Percentiles rank a stretch among this genome's conserved stretches.
Conservation (phyloP, 2,113 vertebrate genomes). For the Hepsetus odoe region DNA sequence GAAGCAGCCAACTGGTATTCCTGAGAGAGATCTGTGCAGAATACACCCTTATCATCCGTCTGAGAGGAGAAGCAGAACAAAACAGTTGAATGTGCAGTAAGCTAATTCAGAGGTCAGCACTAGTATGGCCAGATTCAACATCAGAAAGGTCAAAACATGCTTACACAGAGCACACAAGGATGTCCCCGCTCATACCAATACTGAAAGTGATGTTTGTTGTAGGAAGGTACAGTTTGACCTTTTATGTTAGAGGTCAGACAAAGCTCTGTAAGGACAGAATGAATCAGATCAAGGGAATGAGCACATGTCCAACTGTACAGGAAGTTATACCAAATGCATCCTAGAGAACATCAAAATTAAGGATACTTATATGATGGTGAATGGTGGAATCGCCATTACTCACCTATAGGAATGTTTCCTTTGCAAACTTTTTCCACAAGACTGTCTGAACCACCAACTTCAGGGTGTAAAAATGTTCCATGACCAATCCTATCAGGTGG, state of each 20-base stretch:
- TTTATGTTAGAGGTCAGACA: conserved; percentile 97
- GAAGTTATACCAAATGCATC: neutral
- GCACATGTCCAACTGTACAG: neutral
- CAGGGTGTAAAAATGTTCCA: conserved; percentile 87
- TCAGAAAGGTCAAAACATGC: conserved; percentile 51
- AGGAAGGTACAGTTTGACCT: conserved; percentile 86
- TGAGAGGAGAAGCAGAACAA: conserved; percentile 58
- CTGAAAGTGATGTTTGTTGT: conserved; percentile 89
- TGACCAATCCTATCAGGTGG: conserved; percentile 90
- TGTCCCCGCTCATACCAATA: conserved; percentile 90
- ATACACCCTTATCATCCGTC: conserved; percentile 97
- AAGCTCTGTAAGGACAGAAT: conserved; percentile 78
- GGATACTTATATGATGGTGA: too few species aligned
- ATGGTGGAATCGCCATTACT: conserved; percentile 33
- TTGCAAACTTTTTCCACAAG: conserved; percentile 84
- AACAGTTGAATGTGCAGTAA: neutral
- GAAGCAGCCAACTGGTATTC: conserved; percentile 90
- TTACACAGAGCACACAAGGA: conserved; percentile 91
- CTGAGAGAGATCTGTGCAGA: conserved; percentile 88
- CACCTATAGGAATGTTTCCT: conserved; percentile 88
- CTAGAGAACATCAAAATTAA: neutral
- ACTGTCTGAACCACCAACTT: conserved; percentile 75
- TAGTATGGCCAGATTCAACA: neutral
- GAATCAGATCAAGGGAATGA: neutral
- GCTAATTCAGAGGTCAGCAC: neutral